Base-by-base conservation (phyloP, 1,140 invertebrate genomes). In the Theocolax elegans region DNA sequence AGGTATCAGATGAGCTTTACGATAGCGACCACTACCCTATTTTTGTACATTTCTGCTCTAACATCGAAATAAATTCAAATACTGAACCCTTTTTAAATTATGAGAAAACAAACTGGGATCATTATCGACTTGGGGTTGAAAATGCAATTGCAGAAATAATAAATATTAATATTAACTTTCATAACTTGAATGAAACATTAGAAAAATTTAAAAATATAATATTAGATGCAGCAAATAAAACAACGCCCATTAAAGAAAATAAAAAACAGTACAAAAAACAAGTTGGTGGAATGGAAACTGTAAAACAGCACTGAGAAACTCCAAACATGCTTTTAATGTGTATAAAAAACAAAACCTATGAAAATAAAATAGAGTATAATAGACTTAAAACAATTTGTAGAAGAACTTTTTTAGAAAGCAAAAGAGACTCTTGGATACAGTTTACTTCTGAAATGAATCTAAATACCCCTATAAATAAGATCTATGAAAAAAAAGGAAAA, bases 291-390 rank as follows among this genome's bases (percentile, higher is more conserved):
- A 9, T n/a, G 3, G 3, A n/a, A n/a, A 46, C 4, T 46, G 42
- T n/a, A 15, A 46, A n/a, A 15, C 3, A 46, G 42, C 42, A 46
- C 8, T 46, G n/a, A n/a, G n/a, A n/a, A n/a, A n/a, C n/a, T n/a
- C n/a, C n/a, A n/a, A n/a, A n/a, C n/a, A n/a, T n/a, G 42, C 42
- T 7, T n/a, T 44, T 10, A 15, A 44, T 44, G n/a, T 70, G 15
- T 80, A 74, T 53, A 79, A 75, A 71, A 70, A 60, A 65, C 73
- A 83, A 72, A 60, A 79, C 66, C 54, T 42, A 49, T 29, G 68
- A 51, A 42, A 75, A 72, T 65, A 40, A 74, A 74, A 70, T 77
- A 60, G 70, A 77, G 46, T 79, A 54, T 19, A 79, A 75, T 76
- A 78, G 69, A 74, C 60, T 51, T 27, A 70, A 64, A 76, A 69